Evolutionary conservation across 2,113 vertebrate genomes (phyloP).

Genomic region (Oryzias melastigma): DNA sequence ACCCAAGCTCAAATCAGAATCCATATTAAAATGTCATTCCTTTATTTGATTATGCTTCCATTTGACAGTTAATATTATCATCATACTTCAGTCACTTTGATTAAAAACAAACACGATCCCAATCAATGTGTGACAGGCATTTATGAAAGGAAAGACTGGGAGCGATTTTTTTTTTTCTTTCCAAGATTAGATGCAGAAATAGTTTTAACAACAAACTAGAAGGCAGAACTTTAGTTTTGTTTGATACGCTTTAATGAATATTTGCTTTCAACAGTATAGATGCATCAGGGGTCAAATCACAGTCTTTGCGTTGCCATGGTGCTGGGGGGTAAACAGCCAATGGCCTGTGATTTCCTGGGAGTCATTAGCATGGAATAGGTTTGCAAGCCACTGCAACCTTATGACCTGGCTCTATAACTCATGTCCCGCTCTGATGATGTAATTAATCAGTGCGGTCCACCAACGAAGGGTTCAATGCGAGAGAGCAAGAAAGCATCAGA

Average conservation of each 20-base stretch:
- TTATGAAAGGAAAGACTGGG: conserved; percentile 44
- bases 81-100: conserved; percentile 68
- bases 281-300: conserved; percentile 20
- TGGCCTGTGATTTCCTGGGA: conserved; percentile 71
- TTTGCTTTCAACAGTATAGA: conserved; percentile 4
- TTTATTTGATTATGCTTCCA: conserved; percentile 74
- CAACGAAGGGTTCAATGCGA: conserved; percentile 32
- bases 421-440: conserved; percentile 81
- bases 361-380: conserved; percentile 82
- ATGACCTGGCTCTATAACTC: conserved; percentile 76
- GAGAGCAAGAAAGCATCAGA: conserved; percentile 33
- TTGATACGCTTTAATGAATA: conserved; percentile 11
- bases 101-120: conserved; percentile 75
- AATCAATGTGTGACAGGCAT: conserved; percentile 54
- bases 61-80: conserved; percentile 71
- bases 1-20: conserved; percentile 48
- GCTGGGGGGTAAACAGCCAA: conserved; percentile 62
- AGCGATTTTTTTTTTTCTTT: conserved; percentile 8
- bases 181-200: conserved; percentile 24
- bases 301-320: conserved; percentile 53
- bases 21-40: conserved; percentile 79
- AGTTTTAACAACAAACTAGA: conserved; percentile 23
- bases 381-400: conserved; percentile 69
- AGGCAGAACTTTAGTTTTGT: neutral
- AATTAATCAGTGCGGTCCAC: conserved; percentile 77